A percentile compares a stretch with the other conserved stretches of the same genome.
phyloP scores from a whole-genome alignment of 2,888 invertebrate genomes.

The Leucoptera coffeella region DNA sequence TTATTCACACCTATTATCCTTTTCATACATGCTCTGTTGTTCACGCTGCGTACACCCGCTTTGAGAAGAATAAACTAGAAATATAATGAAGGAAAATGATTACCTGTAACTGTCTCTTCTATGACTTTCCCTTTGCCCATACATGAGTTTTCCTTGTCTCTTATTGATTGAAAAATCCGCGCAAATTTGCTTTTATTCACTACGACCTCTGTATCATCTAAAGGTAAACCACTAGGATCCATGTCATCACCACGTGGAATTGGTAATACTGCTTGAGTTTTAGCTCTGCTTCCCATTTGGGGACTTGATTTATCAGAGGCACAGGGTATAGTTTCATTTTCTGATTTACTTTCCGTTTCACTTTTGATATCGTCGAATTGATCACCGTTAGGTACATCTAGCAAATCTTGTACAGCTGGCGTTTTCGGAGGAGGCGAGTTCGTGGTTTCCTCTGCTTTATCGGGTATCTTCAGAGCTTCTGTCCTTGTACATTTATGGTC shows the following conservation, averaged over 20 bases:
- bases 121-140: conserved; percentile 46
- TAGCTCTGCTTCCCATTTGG: conserved; percentile 26
- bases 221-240: conserved; percentile 13
- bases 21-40: no score
- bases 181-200: conserved; percentile 37
- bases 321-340: conserved; percentile 44
- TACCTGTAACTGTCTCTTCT: conserved; percentile 35
- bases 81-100: conserved; percentile 7
- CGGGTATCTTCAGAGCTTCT: conserved; percentile 24
- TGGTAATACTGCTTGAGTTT: conserved; percentile 45
- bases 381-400: conserved; percentile 31
- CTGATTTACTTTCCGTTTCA: conserved; percentile 30
- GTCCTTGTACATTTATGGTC: conserved; percentile 19
- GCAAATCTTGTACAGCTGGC: conserved; percentile 31
- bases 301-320: conserved; percentile 45
- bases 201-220: conserved; percentile 30
- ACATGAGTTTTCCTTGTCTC: conserved; percentile 40
- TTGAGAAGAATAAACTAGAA: neutral
- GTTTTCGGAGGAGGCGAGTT: conserved; percentile 40
- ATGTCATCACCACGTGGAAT: conserved; percentile 42
- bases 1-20: no score
- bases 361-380: conserved; percentile 38
- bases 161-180: conserved; percentile 32
- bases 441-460: conserved; percentile 21
- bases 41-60: no score